Conservation (phyloP, 2,888 invertebrate genomes). For the Epirrhoe tristata region DNA sequence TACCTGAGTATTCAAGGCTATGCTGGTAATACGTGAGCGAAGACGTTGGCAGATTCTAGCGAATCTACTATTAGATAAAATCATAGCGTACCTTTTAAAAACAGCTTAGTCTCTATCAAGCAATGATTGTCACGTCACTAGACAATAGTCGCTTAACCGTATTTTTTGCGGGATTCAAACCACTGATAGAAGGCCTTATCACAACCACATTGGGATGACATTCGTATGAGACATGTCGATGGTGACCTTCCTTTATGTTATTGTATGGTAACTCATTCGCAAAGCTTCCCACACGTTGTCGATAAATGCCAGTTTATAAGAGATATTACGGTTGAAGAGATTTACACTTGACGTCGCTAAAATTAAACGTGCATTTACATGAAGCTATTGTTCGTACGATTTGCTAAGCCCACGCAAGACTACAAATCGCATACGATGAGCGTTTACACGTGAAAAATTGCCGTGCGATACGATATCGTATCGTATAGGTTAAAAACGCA, state of each 20-base stretch:
- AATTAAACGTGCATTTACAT: not conserved
- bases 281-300: conserved; percentile 3
- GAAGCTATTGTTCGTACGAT: too few species aligned
- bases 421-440: too few species aligned
- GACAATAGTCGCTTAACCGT: conserved; percentile 20
- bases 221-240: conserved; percentile 22
- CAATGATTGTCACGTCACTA: conserved; percentile 16
- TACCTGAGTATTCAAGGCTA: too few species aligned
- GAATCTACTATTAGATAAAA: conserved; percentile 7
- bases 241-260: conserved; percentile 25
- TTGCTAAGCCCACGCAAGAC: too few species aligned
- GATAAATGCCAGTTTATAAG: not conserved
- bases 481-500: too few species aligned
- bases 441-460: too few species aligned
- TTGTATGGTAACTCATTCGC: conserved; percentile 5
- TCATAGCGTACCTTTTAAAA: conserved; percentile 25
- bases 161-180: conserved; percentile 23
- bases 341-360: not conserved
- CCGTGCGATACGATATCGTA: too few species aligned
- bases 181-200: conserved; percentile 20
- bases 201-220: conserved; percentile 15
- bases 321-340: not conserved
- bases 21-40: not conserved
- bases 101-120: conserved; percentile 23
- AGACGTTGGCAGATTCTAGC: not conserved